Evolutionary conservation across 2,888 invertebrate genomes (phyloP).

Genomic region (Hirtodrosophila cameraria): DNA sequence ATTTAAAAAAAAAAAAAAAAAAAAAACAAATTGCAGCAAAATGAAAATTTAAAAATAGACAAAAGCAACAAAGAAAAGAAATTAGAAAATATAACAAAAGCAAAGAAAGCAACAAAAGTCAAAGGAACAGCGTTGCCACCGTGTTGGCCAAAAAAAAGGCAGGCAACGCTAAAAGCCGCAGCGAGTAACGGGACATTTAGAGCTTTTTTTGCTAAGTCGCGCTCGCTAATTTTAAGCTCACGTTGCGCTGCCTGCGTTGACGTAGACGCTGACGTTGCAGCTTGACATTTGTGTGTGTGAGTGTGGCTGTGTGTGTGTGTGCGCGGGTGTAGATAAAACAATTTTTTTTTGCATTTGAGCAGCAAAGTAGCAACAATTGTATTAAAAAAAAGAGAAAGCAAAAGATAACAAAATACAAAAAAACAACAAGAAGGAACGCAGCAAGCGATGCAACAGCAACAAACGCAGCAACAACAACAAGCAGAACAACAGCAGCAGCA

Average conservation of each 20-base stretch:
- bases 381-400: slow-evolving; percentile 6
- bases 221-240: slow-evolving; percentile 29
- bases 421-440: slow-evolving; percentile 10
- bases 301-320: slow-evolving; percentile 11
- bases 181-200: slow-evolving; percentile 45
- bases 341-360: slow-evolving; percentile 10
- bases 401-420: slow-evolving; percentile 6
- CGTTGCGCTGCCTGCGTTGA: slow-evolving; percentile 11
- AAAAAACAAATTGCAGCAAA: not conserved
- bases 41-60: not conserved
- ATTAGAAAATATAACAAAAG: slow-evolving; percentile 1
- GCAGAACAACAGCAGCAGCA: slow-evolving; percentile 35
- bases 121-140: slow-evolving; percentile 45
- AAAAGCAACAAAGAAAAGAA: not conserved
- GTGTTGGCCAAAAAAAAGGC: not conserved
- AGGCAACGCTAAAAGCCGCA: slow-evolving; percentile 10
- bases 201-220: slow-evolving; percentile 32
- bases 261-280: slow-evolving; percentile 5
- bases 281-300: slow-evolving; percentile 5
- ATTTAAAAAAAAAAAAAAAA: not conserved
- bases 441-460: slow-evolving; percentile 18
- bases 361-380: slow-evolving; percentile 21
- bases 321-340: slow-evolving; percentile 50
- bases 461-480: slow-evolving; percentile 10
- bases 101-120: slow-evolving; percentile 3